These are phyloP conservation scores for Lacerta agilis DNA, from an alignment of 2,797 vertebrate genomes.

Conservation along the genomic window DNA sequence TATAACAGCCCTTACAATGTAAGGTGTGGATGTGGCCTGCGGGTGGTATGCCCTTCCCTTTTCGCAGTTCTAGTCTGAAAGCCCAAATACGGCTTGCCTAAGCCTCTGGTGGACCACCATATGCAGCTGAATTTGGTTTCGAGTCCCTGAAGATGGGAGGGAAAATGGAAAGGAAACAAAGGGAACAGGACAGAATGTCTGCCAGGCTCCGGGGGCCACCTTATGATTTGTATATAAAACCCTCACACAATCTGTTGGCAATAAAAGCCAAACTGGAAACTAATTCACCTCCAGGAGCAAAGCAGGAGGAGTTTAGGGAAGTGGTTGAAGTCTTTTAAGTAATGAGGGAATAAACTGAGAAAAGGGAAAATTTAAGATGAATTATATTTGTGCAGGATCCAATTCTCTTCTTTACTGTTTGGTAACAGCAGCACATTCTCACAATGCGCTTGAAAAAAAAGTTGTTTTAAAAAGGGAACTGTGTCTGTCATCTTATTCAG, in stretches of 20 bases:
- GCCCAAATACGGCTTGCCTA: too few relatives aligned
- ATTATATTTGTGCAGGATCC: slow-evolving; percentile 9
- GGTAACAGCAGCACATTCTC: slow-evolving; percentile 23
- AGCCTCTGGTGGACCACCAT: too few relatives aligned
- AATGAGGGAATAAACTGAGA: slow-evolving; percentile 32
- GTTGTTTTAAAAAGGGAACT: slow-evolving; percentile 3
- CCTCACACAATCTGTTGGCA: slow-evolving; percentile 28
- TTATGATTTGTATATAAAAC: slow-evolving; percentile 64
- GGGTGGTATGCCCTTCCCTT: too few relatives aligned
- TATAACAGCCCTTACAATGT: too few relatives aligned
- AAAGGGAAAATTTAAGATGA: not conserved
- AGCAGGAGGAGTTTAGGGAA: slow-evolving; percentile 47
- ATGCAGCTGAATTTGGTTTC: too few relatives aligned
- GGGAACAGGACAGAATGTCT: not conserved
- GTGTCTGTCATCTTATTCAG: slow-evolving; percentile 37
- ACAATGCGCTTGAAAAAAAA: not conserved
- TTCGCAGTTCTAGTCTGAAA: too few relatives aligned
- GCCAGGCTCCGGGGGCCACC: too few relatives aligned
- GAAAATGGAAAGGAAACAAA: not conserved
- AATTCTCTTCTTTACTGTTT: slow-evolving; percentile 10
- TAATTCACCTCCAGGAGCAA: slow-evolving; percentile 4
- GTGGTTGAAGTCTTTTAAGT: slow-evolving; percentile 55
- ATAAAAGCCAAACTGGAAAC: slow-evolving; percentile 54
- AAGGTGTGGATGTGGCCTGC: too few relatives aligned
- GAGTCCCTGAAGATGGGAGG: too few relatives aligned